These are phyloP conservation scores for Diploscapter pachys DNA, from an alignment of 1,140 invertebrate species.

Conservation along the genomic window DNA sequence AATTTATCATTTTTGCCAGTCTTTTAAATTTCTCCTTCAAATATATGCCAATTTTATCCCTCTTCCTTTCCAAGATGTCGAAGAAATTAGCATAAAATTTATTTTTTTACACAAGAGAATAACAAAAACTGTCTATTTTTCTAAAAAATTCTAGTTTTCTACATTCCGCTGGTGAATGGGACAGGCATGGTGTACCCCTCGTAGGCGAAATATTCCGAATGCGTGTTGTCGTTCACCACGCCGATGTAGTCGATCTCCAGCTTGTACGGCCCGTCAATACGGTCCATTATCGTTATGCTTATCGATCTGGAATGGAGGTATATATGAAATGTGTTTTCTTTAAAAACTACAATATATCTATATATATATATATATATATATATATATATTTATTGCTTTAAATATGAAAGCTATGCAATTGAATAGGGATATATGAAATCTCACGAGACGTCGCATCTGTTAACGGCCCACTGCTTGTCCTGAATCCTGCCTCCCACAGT, in stretches of 20 bases:
- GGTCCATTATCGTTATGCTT: slow-evolving; percentile 54
- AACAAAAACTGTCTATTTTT: too few species aligned
- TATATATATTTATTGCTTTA: too few species aligned
- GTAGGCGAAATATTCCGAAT: slow-evolving; percentile 54
- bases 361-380: too few species aligned
- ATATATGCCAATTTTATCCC: too few species aligned
- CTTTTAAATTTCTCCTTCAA: too few species aligned
- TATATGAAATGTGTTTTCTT: background rate
- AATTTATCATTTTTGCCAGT: too few species aligned
- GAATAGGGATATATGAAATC: background rate
- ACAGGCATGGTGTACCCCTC: slow-evolving; percentile 49
- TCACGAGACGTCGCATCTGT: slow-evolving; percentile 40
- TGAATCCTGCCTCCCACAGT: background rate
- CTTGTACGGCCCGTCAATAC: slow-evolving; percentile 50
- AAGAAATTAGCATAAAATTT: too few species aligned
- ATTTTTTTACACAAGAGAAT: too few species aligned
- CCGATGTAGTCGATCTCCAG: slow-evolving; percentile 57
- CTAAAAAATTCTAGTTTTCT: background rate
- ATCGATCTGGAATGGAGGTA: slow-evolving; percentile 42
- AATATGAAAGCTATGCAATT: too few species aligned
- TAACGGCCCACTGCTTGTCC: slow-evolving; percentile 35
- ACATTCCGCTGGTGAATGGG: slow-evolving; percentile 41
- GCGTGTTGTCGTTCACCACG: slow-evolving; percentile 46
- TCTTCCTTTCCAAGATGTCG: too few species aligned
- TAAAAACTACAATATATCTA: too few species aligned